phyloP scores from a whole-genome alignment of 2,888 invertebrate genomes.

The Papilio demoleus region DNA sequence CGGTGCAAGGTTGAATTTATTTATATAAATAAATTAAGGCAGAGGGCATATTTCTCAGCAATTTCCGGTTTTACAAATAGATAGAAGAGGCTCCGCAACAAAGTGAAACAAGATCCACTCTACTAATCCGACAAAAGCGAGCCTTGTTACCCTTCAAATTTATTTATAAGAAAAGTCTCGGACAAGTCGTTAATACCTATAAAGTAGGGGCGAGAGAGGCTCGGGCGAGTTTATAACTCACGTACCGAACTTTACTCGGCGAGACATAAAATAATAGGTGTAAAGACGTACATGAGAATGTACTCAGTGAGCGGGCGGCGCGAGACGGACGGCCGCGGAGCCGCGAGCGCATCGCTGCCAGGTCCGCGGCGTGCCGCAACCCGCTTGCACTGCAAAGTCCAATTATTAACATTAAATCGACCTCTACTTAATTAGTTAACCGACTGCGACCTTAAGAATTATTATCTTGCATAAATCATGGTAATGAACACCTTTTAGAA shows the following conservation, averaged over 20 bases:
- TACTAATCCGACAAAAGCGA: constrained; percentile 84
- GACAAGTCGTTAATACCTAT: constrained; percentile 84
- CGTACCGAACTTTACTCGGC: constrained; percentile 84
- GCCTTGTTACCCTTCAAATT: constrained; percentile 84
- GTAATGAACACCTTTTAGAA: constrained; percentile 82
- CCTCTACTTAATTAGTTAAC: constrained; percentile 37
- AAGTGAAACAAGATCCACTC: constrained; percentile 84
- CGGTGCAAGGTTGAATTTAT: background rate
- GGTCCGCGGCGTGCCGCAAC: constrained; percentile 48
- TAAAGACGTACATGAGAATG: constrained; percentile 84
- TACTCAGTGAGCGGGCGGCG: constrained; percentile 80
- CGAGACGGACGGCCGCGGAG: constrained; percentile 72
- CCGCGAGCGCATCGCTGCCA: constrained; percentile 15
- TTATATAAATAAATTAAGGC: constrained; percentile 52
- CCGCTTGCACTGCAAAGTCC: constrained; percentile 33
- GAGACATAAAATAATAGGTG: constrained; percentile 84
- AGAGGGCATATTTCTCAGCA: constrained; percentile 63
- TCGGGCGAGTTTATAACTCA: constrained; percentile 84
- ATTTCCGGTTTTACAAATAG: constrained; percentile 73
- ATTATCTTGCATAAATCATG: constrained; percentile 82
- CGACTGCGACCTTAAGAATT: constrained; percentile 57
- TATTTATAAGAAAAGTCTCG: constrained; percentile 84
- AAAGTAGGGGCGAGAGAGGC: constrained; percentile 84
- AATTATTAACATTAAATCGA: constrained; percentile 17
- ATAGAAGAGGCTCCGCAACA: constrained; percentile 78